Evolutionary conservation across 2,797 vertebrate genomes (phyloP).

Genomic region (Catamblyrhynchus diadema): DNA sequence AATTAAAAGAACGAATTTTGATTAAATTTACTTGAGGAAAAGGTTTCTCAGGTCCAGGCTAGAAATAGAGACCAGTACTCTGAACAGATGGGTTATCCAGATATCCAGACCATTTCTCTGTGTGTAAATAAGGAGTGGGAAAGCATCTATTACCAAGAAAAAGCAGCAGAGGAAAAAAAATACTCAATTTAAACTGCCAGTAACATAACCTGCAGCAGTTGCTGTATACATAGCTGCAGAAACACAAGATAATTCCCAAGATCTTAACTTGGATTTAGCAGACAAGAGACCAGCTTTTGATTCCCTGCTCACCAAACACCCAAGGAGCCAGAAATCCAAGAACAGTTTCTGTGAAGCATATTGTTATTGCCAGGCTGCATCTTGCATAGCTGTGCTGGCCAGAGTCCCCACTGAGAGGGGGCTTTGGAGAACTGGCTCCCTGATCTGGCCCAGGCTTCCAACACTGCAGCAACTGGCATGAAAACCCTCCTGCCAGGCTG

Average conservation of each 20-base stretch:
- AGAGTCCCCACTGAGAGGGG: not conserved
- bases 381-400: not conserved
- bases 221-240: not conserved
- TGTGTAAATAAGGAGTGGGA: not conserved
- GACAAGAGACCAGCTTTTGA: not conserved
- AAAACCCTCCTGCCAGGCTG: not conserved
- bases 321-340: not conserved
- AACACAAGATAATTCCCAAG: not conserved
- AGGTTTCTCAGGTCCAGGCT: not conserved
- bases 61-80: not conserved
- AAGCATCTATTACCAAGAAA: not conserved
- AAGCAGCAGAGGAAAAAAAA: not conserved
- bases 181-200: not conserved
- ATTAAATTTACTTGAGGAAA: not conserved
- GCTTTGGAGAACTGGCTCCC: not conserved
- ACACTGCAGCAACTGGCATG: constrained; percentile 7
- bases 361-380: not conserved
- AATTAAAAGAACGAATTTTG: not conserved
- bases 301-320: not conserved
- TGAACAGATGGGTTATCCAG: not conserved
- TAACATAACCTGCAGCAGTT: not conserved
- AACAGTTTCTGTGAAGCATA: not conserved
- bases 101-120: not conserved
- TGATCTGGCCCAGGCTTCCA: not conserved
- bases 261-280: not conserved